phyloP scores from a whole-genome alignment of 1,140 invertebrate species.

The Camponotus floridanus region DNA sequence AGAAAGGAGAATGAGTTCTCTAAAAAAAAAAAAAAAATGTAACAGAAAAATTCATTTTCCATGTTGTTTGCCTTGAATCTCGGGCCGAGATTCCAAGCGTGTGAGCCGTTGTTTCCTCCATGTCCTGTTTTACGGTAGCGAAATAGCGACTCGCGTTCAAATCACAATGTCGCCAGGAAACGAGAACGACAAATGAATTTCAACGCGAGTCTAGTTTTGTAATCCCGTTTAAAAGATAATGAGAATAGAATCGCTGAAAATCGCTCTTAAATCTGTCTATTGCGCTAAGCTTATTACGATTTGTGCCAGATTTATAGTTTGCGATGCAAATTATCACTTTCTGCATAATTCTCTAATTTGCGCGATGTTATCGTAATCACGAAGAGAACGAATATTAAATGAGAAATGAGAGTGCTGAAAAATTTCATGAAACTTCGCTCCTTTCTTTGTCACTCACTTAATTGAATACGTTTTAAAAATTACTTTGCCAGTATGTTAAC shows the following conservation, averaged over 20 bases:
- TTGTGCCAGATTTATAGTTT: background rate
- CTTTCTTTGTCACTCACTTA: background rate
- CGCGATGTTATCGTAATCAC: background rate
- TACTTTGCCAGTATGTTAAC: background rate
- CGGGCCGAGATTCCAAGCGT: background rate
- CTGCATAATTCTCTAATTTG: background rate
- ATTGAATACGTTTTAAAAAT: background rate
- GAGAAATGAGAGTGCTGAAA: background rate
- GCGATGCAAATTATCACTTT: background rate
- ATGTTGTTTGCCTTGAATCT: constrained; percentile 45
- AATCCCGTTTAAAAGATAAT: constrained; percentile 56
- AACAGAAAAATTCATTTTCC: constrained; percentile 56
- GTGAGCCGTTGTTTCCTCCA: constrained; percentile 25
- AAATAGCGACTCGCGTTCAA: constrained; percentile 27
- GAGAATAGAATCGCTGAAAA: constrained; percentile 45
- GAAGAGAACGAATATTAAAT: background rate
- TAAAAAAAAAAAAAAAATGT: constrained; percentile 32
- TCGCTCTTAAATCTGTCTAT: constrained; percentile 35
- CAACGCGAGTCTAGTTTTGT: constrained; percentile 50
- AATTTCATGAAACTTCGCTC: background rate
- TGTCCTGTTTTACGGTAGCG: background rate
- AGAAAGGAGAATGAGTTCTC: constrained; percentile 13
- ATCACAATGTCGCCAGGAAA: constrained; percentile 27
- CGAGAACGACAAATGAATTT: constrained; percentile 56
- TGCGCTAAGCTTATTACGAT: constrained; percentile 36